Conservation (phyloP, 2,797 vertebrate genomes). For the Poeciliopsis paucimaculata region DNA sequence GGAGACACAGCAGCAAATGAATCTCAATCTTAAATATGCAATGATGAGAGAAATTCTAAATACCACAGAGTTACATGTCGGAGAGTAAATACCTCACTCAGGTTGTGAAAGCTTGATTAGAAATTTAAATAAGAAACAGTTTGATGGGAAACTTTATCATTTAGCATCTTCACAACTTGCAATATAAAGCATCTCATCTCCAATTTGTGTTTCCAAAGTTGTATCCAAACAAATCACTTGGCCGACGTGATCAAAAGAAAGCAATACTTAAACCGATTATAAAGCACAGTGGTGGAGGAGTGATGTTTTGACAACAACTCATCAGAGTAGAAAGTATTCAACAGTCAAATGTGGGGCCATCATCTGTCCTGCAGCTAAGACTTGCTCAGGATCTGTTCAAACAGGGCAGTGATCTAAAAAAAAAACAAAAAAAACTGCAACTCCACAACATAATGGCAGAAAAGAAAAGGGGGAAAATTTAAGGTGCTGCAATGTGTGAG, state of each 20-base stretch:
- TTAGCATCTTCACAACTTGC: too few relatives aligned
- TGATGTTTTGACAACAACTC: background rate
- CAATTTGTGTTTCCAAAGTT: background rate
- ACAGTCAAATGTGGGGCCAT: background rate
- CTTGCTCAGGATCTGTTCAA: background rate
- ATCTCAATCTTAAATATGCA: background rate
- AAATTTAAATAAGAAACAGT: background rate
- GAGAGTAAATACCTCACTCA: background rate
- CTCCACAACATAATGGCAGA: background rate
- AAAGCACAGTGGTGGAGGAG: background rate
- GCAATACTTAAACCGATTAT: background rate
- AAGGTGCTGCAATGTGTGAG: background rate
- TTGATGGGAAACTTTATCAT: too few relatives aligned
- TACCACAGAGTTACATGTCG: background rate
- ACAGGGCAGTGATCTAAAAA: background rate
- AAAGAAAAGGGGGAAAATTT: background rate
- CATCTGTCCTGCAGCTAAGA: background rate
- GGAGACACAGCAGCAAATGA: background rate
- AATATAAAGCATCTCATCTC: background rate
- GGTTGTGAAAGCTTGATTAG: background rate
- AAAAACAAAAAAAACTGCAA: background rate
- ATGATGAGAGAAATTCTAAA: background rate
- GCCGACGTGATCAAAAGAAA: background rate
- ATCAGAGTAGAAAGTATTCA: background rate
- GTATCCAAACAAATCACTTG: background rate